A percentile compares a stretch with the other conserved stretches of the same genome.
Evolutionary conservation across 2,797 vertebrate genomes (phyloP).

Genomic region (Spizella passerina): DNA sequence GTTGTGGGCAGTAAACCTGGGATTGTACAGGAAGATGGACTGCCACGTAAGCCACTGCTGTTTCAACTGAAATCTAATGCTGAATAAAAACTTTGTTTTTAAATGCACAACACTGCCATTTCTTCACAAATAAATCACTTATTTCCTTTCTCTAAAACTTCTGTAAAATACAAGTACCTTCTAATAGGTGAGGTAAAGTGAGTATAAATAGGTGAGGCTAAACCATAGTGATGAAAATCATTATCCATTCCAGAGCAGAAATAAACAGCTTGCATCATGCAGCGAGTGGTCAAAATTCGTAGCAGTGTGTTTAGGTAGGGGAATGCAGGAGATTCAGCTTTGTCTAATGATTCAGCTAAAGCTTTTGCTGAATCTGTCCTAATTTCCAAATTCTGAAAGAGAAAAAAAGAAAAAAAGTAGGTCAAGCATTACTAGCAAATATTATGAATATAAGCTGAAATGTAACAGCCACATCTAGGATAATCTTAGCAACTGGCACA

Average conservation of each 20-base stretch:
- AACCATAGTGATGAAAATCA: slow-evolving; percentile 96
- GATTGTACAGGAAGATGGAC: neutral
- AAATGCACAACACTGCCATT: neutral
- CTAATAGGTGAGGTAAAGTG: slow-evolving; percentile 98
- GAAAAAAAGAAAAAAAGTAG: neutral
- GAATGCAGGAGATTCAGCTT: slow-evolving; percentile 82
- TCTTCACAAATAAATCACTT: neutral
- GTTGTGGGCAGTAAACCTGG: neutral
- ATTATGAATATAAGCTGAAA: neutral
- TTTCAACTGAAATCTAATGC: neutral
- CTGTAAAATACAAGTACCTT: slow-evolving; percentile 77
- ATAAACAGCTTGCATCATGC: slow-evolving; percentile 99
- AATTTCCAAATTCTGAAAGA: slow-evolving; percentile 83
- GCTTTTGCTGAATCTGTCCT: slow-evolving; percentile 92
- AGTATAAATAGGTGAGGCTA: slow-evolving; percentile 96
- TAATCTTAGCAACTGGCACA: neutral
- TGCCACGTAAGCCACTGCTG: neutral
- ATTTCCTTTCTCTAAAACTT: neutral
- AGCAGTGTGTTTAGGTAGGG: slow-evolving; percentile 92
- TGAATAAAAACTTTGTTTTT: neutral
- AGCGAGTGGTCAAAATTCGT: slow-evolving; percentile 93
- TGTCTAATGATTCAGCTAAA: slow-evolving; percentile 91
- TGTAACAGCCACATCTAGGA: neutral
- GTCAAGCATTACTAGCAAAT: neutral
- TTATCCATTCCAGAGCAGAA: slow-evolving; percentile 98